Evolutionary conservation across 2,888 invertebrate genomes (phyloP).

Genomic region (Belgica antarctica): DNA sequence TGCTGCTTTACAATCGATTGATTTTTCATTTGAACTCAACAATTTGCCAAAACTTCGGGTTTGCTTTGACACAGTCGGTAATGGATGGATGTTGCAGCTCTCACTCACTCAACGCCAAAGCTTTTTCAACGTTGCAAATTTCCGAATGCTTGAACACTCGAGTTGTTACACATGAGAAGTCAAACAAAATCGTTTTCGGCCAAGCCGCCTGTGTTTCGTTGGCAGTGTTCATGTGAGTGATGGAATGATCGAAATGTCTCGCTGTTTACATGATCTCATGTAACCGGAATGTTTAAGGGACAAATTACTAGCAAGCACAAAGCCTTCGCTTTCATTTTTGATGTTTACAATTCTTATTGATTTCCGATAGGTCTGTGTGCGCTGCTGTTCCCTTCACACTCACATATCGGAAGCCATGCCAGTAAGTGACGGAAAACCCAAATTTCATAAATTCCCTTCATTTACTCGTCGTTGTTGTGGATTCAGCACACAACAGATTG

Average conservation of each 20-base stretch:
- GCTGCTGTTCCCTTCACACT: background rate
- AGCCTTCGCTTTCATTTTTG: constrained; percentile 12
- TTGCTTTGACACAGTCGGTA: no score
- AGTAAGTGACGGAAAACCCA: constrained; percentile 3
- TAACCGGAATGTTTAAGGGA: constrained; percentile 41
- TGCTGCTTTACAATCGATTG: no score
- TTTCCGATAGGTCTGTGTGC: constrained; percentile 8
- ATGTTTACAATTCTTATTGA: constrained; percentile 25
- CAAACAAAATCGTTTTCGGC: no score
- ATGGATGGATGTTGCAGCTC: no score
- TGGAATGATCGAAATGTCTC: background rate
- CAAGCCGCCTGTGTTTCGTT: no score
- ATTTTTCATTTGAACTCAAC: no score
- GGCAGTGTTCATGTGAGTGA: no score
- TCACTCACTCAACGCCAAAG: no score
- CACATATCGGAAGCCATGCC: background rate
- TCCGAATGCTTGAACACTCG: no score
- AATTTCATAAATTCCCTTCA: constrained; percentile 24
- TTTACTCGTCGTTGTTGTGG: background rate
- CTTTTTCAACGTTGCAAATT: no score
- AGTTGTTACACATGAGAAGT: no score
- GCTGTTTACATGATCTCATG: constrained; percentile 43
- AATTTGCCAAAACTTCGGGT: no score
- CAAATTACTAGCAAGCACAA: constrained; percentile 26
- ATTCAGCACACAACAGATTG: background rate